Base-by-base conservation (phyloP, 2,888 invertebrate genomes). In the Xylota sylvarum region DNA sequence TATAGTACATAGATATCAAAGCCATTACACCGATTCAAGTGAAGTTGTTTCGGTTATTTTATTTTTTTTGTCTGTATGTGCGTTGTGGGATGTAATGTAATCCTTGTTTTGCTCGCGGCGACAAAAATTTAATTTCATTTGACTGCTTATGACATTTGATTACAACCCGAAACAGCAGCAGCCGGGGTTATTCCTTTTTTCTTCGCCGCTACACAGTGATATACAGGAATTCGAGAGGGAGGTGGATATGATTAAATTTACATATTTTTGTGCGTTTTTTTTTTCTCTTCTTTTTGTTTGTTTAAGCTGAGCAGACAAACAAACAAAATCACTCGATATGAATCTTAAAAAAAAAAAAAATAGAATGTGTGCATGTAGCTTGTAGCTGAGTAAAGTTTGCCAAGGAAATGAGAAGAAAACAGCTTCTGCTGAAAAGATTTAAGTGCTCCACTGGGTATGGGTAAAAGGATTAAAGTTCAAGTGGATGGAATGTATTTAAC, bases 121-220 rank as follows among this genome's bases (percentile, higher is more conserved):
- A 65, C 72, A 65, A 65, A 80, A 80, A 80, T 73, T 80, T 80
- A 80, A 80, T 80, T 80, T 80, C 80, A 73, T 80, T 73, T 72
- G 60, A 80, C 80, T 80, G 80, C 80, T 80, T 80, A 80, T 73
- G 80, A 80, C 73, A 65, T 80, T 80, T 80, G 80, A 73, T 80
- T 80, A 73, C 58, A 32, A 67, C 40, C 23, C 46, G 10, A 17
- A 58, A 56, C 50, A 46, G 35, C 17, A 4, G n/a, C 62, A n/a
- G n/a, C n/a, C n/a, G 73, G 60, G 65, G 52, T 67, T 73, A 73
- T 56, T 35, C 46, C n/a, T n/a, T 52, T 43, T 23, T 43, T 32
- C 23, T 62, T 48, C 30, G 37, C 30, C 56, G 62, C 6, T 23
- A 52, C 23, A 23, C 52, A 64, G 72, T 30, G 56, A 55, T 56